phyloP scores from a whole-genome alignment of 1,140 invertebrate genomes.

The Eriosoma lanigerum region DNA sequence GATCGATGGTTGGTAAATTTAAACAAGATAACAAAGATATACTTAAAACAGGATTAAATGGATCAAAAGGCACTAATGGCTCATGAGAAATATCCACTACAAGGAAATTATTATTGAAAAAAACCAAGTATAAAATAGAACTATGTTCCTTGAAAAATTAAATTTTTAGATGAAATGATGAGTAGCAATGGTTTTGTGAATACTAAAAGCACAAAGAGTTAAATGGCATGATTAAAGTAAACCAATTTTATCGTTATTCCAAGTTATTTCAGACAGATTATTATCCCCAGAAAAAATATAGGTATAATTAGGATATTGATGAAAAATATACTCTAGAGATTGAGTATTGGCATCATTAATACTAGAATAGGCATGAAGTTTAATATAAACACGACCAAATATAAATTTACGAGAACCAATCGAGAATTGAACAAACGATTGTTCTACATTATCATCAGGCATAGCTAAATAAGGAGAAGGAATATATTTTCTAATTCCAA shows the following conservation, averaged over 20 bases:
- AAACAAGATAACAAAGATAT: too few species aligned
- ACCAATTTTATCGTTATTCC: neutral
- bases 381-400: neutral
- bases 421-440: neutral
- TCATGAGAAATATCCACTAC: neutral
- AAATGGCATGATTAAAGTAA: neutral
- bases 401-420: neutral
- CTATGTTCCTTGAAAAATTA: neutral
- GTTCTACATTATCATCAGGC: neutral
- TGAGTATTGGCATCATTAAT: neutral
- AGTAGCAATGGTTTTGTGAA: neutral
- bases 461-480: neutral
- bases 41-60: too few species aligned
- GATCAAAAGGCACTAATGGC: too few species aligned
- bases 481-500: neutral
- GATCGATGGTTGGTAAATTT: too few species aligned
- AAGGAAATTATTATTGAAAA: neutral
- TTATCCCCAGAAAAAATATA: neutral
- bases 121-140: neutral
- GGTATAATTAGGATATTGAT: neutral
- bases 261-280: conserved; percentile 2
- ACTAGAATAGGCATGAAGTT: neutral
- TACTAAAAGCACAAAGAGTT: neutral
- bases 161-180: neutral
- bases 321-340: neutral